phyloP scores from a whole-genome alignment of 2,113 vertebrate genomes.

The Actenoides hombroni region DNA sequence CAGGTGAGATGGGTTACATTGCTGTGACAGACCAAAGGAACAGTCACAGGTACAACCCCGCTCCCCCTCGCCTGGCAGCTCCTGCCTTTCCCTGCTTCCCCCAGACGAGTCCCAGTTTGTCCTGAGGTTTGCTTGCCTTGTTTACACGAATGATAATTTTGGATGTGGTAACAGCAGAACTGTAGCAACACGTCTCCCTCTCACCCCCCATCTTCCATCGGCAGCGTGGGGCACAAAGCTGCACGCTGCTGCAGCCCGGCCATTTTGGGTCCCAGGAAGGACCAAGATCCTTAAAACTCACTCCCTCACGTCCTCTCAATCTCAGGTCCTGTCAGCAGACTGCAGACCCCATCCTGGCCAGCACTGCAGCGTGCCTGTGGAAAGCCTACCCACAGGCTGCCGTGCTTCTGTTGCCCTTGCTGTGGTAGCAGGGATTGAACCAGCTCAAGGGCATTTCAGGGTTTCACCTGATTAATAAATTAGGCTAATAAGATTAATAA shows the following conservation, averaged over 20 bases:
- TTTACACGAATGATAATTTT: constrained; percentile 46
- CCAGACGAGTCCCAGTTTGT: constrained; percentile 55
- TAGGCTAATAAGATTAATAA: not conserved
- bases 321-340: not conserved
- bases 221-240: not conserved
- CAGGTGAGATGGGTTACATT: not conserved
- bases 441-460: not conserved
- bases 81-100: constrained; percentile 5
- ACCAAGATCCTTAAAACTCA: not conserved
- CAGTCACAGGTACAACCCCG: fast-evolving
- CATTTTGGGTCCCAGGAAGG: not conserved
- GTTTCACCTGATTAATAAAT: not conserved
- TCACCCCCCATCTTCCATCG: not conserved
- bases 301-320: not conserved
- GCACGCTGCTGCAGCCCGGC: fast-evolving
- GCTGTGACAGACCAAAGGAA: not conserved
- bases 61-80: not conserved
- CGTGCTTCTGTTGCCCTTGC: fast-evolving
- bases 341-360: not conserved
- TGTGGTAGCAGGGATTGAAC: not conserved
- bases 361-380: fast-evolving
- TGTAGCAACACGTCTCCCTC: constrained; percentile 67
- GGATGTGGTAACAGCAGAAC: constrained; percentile 48
- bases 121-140: constrained; percentile 62
- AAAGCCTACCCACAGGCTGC: not conserved